Evolutionary conservation across 2,113 vertebrate species (phyloP).

Genomic region (Cottus gobio): DNA sequence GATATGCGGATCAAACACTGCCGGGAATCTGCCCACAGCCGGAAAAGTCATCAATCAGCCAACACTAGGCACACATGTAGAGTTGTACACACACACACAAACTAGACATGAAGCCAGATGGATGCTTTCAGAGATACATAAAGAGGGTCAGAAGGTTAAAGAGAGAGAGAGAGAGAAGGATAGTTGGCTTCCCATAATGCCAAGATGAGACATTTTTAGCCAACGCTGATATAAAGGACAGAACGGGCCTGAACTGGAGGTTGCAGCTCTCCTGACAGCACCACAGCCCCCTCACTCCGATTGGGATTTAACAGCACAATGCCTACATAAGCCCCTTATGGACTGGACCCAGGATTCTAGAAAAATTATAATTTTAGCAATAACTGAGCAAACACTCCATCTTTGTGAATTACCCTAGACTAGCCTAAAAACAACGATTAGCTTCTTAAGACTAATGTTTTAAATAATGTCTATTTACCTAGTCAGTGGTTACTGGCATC

Average conservation of each 20-base stretch:
- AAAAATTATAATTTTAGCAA: neutral
- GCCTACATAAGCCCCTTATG: neutral
- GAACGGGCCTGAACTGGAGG: neutral
- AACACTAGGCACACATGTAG: conserved; percentile 49
- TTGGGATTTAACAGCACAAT: neutral
- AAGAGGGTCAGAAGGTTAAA: neutral
- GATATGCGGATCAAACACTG: conserved; percentile 79
- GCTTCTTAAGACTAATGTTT: neutral
- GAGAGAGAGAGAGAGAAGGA: neutral
- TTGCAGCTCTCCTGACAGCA: conserved; percentile 7
- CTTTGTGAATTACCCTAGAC: neutral
- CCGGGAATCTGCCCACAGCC: conserved; percentile 73
- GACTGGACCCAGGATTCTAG: neutral
- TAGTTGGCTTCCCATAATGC: conserved; percentile 25
- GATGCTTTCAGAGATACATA: conserved; percentile 24
- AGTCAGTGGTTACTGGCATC: neutral
- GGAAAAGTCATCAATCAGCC: conserved; percentile 78
- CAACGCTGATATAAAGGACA: conserved; percentile 10
- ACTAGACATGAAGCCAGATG: conserved; percentile 30
- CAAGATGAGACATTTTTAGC: conserved; percentile 17
- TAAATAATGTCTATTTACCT: neutral
- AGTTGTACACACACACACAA: conserved; percentile 1
- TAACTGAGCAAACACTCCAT: neutral
- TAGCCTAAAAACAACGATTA: neutral
- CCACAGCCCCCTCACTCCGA: neutral